Evolutionary conservation across 2,797 vertebrate genomes (phyloP).

Genomic region (Hybognathus amarus): DNA sequence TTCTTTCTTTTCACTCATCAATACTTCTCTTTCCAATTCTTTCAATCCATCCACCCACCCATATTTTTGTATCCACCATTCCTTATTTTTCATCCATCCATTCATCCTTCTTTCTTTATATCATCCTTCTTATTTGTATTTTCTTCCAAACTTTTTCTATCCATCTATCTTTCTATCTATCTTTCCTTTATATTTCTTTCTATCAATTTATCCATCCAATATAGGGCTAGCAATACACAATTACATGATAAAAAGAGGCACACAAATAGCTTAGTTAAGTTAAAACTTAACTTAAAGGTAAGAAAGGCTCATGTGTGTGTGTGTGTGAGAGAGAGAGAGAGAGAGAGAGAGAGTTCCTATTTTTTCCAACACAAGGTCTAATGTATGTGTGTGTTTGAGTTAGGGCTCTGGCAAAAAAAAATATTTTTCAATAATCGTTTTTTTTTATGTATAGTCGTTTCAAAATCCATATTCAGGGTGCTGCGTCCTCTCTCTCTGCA

Average conservation of each 20-base stretch:
- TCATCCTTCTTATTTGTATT: background rate
- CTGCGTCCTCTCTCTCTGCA: too few relatives aligned
- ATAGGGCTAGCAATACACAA: background rate
- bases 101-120: background rate
- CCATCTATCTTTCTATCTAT: background rate
- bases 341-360: conserved; percentile 2
- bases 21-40: background rate
- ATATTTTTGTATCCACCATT: background rate
- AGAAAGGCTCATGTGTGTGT: background rate
- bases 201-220: background rate
- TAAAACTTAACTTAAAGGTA: too few relatives aligned
- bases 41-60: background rate
- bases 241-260: background rate
- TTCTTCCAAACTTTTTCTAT: background rate
- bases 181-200: background rate
- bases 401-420: too few relatives aligned
- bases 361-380: conserved; percentile 26
- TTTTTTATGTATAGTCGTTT: too few relatives aligned
- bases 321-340: background rate
- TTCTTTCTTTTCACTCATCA: background rate
- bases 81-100: background rate
- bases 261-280: too few relatives aligned
- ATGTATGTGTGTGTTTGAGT: conserved; percentile 7
- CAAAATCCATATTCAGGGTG: too few relatives aligned
- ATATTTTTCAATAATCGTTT: too few relatives aligned